phyloP scores from a whole-genome alignment of 2,113 vertebrate species.

The Zeus faber region DNA sequence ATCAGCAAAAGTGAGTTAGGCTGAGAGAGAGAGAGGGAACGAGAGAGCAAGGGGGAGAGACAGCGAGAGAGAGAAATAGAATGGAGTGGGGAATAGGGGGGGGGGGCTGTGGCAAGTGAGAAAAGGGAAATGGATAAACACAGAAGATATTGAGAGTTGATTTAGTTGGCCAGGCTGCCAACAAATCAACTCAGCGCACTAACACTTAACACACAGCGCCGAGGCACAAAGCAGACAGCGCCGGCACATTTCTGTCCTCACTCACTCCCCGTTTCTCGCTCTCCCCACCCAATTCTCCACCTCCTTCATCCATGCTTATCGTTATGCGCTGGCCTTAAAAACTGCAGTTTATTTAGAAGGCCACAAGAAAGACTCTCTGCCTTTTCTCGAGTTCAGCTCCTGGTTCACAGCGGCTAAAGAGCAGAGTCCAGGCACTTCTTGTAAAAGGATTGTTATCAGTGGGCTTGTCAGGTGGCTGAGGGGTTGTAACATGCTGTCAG shows the following conservation, averaged over 20 bases:
- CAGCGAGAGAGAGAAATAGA: background rate
- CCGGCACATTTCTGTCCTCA: constrained; percentile 12
- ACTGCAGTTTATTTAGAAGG: constrained; percentile 26
- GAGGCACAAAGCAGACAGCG: constrained; percentile 35
- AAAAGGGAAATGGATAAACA: constrained; percentile 57
- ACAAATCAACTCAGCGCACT: constrained; percentile 64
- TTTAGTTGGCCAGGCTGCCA: constrained; percentile 47
- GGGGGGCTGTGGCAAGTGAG: constrained; percentile 39
- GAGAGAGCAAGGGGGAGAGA: constrained; percentile 17
- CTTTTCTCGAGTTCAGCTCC: constrained; percentile 8
- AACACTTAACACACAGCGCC: constrained; percentile 44
- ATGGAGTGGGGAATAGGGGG: constrained; percentile 26
- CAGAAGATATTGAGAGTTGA: constrained; percentile 54
- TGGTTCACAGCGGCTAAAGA: constrained; percentile 9
- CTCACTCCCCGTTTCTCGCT: background rate
- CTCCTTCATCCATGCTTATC: constrained; percentile 1
- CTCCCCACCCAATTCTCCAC: constrained; percentile 6
- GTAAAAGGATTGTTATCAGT: constrained; percentile 32
- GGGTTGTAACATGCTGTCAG: constrained; percentile 20
- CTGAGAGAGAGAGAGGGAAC: background rate
- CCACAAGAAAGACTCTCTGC: constrained; percentile 21
- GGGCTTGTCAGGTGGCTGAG: background rate
- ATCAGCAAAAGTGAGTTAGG: constrained; percentile 22
- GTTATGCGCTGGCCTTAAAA: constrained; percentile 28
- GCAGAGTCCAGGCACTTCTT: constrained; percentile 12